A percentile compares a stretch with the other conserved stretches of the same genome.
These are phyloP conservation scores for Bos javanicus DNA, from an alignment of 2,113 vertebrate species.

Conservation along the genomic window DNA sequence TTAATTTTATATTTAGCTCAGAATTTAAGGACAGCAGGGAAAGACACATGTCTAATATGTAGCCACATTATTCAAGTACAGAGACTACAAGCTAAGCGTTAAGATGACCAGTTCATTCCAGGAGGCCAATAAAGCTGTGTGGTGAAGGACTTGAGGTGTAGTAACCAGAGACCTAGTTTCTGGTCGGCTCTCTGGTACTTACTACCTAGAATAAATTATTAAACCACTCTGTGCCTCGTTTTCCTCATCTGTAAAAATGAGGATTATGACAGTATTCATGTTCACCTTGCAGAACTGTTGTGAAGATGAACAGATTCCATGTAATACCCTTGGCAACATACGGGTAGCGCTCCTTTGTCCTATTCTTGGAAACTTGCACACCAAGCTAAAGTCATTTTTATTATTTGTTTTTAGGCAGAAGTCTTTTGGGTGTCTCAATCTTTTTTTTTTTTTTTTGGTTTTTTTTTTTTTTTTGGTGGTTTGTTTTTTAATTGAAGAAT, in stretches of 20 bases:
- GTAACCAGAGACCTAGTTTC: neutral
- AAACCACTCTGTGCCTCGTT: neutral
- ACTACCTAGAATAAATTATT: neutral
- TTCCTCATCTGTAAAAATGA: neutral
- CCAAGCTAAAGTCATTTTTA: neutral
- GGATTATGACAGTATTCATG: neutral
- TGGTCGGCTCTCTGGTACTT: neutral
- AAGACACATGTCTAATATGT: slow-evolving; percentile 25
- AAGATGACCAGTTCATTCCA: neutral
- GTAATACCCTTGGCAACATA: neutral
- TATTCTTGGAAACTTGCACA: neutral
- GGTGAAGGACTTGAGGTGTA: neutral
- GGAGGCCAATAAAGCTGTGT: neutral
- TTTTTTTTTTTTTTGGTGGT: neutral
- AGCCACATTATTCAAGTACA: slow-evolving; percentile 15
- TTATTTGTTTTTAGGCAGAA: neutral
- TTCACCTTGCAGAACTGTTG: neutral
- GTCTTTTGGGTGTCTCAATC: neutral
- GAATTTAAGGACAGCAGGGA: slow-evolving; percentile 76
- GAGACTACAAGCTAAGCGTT: neutral
- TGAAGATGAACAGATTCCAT: neutral
- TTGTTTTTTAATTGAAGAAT: neutral
- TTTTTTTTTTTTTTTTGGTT: neutral
- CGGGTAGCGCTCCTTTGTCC: neutral
- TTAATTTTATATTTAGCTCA: slow-evolving; percentile 76